Base-by-base conservation (phyloP, 2,797 vertebrate genomes). In the Nannoperca obscura region DNA sequence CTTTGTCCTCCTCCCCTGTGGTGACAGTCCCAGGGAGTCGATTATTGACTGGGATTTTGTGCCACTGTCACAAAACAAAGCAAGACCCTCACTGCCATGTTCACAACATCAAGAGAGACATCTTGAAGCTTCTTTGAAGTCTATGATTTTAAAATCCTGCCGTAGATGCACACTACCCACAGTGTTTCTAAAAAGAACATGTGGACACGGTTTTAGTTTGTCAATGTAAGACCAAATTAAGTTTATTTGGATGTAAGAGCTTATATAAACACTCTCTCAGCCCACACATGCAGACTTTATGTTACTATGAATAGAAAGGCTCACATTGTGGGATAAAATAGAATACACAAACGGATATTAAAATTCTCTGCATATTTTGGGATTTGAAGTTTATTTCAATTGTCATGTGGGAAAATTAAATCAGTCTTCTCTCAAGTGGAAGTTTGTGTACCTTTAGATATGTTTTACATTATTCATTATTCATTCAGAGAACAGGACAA, bases 401-500 rank as follows among this genome's bases (percentile, higher is more conserved):
- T 61, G 47, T 46, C 19, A 67, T 13, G 13, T 59, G 44, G 50
- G 19, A 54, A 36, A 46, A 53, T 20, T 0, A 42, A 57, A 61
- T 47, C 36, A 11, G 60, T 0, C 2, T 11, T 57, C 3, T 57
- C 30, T 44, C 22, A 44, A 55, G 47, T 60, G 27, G 38, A 24
- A 17, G 34, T 34, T 72, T 49, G 4, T n/a, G 54, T 30, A 34
- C 19, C 22, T 76, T 59, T 19, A 17, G 30, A 49, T 65, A 61
- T 67, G 11, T 40, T 24, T 42, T 20, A 11, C 34, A 59, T 42
- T n/a, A 32, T 52, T 75, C 62, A 70, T 75, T 62, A 32, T 52
- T 75, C 62, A 70, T 75, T 62, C 32, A 58, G 36, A 32, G 7
- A 62, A 24, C 38, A 62, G 59, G 40, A 63, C 27, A 78, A 62